Base-by-base conservation (phyloP, 2,888 invertebrate species). In the Oscheius myriophilus region DNA sequence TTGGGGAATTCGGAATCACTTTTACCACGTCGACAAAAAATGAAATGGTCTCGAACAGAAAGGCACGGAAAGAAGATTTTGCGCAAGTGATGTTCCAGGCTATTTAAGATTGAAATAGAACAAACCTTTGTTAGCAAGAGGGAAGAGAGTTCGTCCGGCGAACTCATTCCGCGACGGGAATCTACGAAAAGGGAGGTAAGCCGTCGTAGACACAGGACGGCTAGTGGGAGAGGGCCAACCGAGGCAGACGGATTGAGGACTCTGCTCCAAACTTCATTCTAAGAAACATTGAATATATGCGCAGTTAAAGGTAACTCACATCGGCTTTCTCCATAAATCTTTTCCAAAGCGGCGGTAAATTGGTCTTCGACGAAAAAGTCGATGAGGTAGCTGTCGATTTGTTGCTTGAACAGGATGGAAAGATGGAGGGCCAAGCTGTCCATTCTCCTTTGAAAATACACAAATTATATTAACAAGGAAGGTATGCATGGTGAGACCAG, bases 281-380 rank as follows among this genome's bases (percentile, higher is more conserved):
- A n/a, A n/a, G 49, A 49, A 49, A 11, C 1, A 33, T 12, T 9
- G 11, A 39, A 7, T 55, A 26, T 26, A 39, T n/a, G n/a, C n/a
- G n/a, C 25, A 26, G 25, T 33, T 33, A 18, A n/a, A 55, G 33
- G 16, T 14, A 11, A 41, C 42, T 14, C 3, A 61, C 61, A 12
- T 21, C 49, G 21, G 18, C 26, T 42, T 21, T 53, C n/a, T 53
- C 42, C 12, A 63, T 33, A 25, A 46, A 42, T 6, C 14, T n/a
- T 52, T 46, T 90, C 93, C 93, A 93, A 21, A 89, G 87, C 12
- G 69, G 39, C 0, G 92, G 92, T 46, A 93, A 86, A 85, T 90
- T 92, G 91, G 69, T 91, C 87, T 57, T 92, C 91, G n/a, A 91
- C 89, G 83, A 91, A 93, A 84, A 91, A 93, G 87, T 93, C 93